Base-by-base conservation (phyloP, 2,888 invertebrate species). In the Parnassius glacialis region DNA sequence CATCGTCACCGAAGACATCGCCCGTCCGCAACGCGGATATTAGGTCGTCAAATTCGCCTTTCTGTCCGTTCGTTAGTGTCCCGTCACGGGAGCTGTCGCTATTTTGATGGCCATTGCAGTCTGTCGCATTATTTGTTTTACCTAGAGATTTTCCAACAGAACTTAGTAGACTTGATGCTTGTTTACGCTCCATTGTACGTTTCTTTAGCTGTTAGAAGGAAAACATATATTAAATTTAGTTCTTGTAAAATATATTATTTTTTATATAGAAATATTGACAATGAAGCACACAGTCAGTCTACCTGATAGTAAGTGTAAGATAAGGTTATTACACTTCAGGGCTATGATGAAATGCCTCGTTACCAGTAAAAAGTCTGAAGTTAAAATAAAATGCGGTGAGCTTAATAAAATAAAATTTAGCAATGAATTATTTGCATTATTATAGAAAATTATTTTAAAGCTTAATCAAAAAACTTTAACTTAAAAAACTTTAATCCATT, bases 11-110 rank as follows among this genome's bases (percentile, higher is more conserved):
- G 78, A 98, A 98, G 0, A 98, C 98, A 76, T 98, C 98, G 0
- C 98, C 98, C 0, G 98, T 98, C 64, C 98, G 90, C 58, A 98
- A 84, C 0, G 98, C 98, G 0, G 98, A 98, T 79, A 98, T 98
- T 71, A 98, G 92, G 86, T 98, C 98, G 79, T 98, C 98, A 84
- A 98, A 98, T 87, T 98, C 98, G 10, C 98, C 97, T 76, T 97
- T 94, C 75, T 92, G 93, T 12, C 88, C 90, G 77, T 87, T 87
- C 44, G 86, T 81, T 16, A 84, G 77, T 0, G 85, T 81, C 0
- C 83, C 80, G 62, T 91, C 89, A 0, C 85, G 79, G 0, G 85
- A 80, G 2, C 74, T 67, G 71, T 92, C 87, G 1, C 78, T 79
- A 66, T 78, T 79, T 2, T 81, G 74, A 68, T 87, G 92, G 0